A percentile compares a stretch with the other conserved stretches of the same genome.
Conservation (phyloP, 2,888 invertebrate genomes). For the Antheraea assamensis region DNA sequence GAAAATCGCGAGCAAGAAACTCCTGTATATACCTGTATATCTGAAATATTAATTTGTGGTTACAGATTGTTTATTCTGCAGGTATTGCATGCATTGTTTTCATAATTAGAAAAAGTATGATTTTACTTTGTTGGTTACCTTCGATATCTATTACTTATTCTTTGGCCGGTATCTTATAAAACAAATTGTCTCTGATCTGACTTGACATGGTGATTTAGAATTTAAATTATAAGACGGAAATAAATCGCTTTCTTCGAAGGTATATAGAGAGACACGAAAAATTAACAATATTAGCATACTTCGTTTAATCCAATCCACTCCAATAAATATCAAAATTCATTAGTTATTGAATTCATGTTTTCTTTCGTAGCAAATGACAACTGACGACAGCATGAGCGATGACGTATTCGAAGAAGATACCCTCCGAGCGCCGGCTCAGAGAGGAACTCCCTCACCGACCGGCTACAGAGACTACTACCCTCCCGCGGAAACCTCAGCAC, state of each 20-base stretch:
- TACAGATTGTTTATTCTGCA: no score
- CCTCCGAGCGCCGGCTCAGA: conserved; percentile 62
- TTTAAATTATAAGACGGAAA: no score
- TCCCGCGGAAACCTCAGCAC: conserved; percentile 86
- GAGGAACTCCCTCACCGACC: conserved; percentile 86
- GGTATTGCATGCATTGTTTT: not conserved
- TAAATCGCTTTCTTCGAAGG: no score
- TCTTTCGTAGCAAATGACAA: conserved; percentile 76
- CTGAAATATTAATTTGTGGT: not conserved
- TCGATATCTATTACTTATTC: not conserved
- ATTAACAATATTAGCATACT: not conserved
- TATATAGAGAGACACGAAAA: not conserved
- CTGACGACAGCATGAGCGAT: conserved; percentile 91
- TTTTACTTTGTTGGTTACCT: not conserved
- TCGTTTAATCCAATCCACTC: not conserved
- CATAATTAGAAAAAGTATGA: not conserved
- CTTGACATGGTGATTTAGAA: not conserved
- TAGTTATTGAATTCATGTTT: not conserved
- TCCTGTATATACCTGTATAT: not conserved
- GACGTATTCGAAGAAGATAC: conserved; percentile 89
- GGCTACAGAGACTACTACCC: conserved; percentile 91
- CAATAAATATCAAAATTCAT: not conserved
- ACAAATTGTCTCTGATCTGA: no score
- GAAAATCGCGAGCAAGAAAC: not conserved
- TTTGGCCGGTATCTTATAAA: not conserved